phyloP scores from a whole-genome alignment of 1,140 invertebrate genomes.

The Panulirus ornatus region DNA sequence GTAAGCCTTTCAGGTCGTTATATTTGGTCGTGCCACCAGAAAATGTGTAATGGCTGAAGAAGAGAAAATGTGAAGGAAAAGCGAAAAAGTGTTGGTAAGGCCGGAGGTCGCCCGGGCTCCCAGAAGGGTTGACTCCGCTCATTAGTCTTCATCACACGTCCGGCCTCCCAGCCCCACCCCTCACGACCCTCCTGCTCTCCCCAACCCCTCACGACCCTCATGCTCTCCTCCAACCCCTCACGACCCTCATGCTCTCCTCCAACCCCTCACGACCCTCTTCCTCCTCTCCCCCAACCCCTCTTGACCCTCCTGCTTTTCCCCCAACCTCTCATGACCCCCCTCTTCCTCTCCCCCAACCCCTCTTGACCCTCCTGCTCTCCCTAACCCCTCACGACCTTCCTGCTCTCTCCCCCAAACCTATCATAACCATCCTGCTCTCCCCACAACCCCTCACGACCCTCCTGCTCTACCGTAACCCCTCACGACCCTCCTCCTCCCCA shows the following conservation, averaged over 20 bases:
- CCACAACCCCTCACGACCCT: neutral
- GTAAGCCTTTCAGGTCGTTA: neutral
- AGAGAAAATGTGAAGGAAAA: neutral
- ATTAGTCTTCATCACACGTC: constrained; percentile 25
- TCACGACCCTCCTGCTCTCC: neutral
- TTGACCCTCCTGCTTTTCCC: neutral
- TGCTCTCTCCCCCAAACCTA: neutral
- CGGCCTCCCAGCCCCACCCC: neutral
- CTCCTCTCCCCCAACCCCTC: neutral
- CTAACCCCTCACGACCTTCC: neutral
- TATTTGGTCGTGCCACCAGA: neutral
- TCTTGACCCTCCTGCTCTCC: neutral
- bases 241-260: neutral
- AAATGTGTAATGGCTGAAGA: neutral
- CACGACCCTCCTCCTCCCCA: neutral
- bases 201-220: neutral
- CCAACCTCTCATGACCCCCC: neutral
- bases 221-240: neutral
- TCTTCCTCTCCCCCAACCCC: neutral
- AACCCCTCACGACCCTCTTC: neutral
- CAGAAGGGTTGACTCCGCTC: neutral
- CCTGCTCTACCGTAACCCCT: no score
- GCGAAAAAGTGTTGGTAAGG: neutral
- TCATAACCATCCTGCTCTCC: neutral
- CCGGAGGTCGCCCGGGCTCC: neutral